Evolutionary conservation across 1,140 invertebrate genomes (phyloP).

Genomic region (Drosophila funebris): DNA sequence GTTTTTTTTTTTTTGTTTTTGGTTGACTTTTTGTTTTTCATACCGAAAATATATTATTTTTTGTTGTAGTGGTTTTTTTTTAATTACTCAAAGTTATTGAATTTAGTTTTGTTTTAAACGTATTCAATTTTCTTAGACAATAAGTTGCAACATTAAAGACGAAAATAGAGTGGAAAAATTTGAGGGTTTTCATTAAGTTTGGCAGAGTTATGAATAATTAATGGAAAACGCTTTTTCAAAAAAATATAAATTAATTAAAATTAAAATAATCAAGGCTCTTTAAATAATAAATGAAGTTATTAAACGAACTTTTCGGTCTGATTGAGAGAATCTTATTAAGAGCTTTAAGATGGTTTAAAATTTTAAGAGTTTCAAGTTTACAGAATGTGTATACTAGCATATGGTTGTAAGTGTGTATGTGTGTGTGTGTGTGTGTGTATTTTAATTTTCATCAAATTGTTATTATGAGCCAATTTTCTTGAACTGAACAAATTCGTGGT

Average conservation of each 20-base stretch:
- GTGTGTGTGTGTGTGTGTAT: conserved; percentile 12
- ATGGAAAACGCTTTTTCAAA: conserved; percentile 11
- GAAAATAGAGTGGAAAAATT: conserved; percentile 79
- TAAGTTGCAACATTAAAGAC: conserved; percentile 84
- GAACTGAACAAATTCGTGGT: conserved; percentile 37
- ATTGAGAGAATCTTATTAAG: not conserved
- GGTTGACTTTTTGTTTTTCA: conserved; percentile 20
- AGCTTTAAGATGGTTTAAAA: not conserved
- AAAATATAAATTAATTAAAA: conserved; percentile 5
- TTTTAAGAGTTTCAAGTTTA: not conserved
- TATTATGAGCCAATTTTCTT: conserved; percentile 51
- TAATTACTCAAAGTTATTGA: conserved; percentile 51
- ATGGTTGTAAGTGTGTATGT: not conserved
- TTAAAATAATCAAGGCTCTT: conserved; percentile 20
- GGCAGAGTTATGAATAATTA: conserved; percentile 35
- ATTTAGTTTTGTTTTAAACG: conserved; percentile 42
- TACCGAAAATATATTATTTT: conserved; percentile 45
- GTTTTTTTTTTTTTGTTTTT: conserved; percentile 25
- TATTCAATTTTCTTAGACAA: conserved; percentile 76
- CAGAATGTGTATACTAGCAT: too few relatives aligned
- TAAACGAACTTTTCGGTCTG: too few relatives aligned
- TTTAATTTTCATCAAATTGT: not conserved
- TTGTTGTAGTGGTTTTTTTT: conserved; percentile 40
- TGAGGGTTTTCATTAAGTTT: conserved; percentile 45
- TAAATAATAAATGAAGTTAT: conserved; percentile 11